These are phyloP conservation scores for Periophthalmodon schlosseri DNA, from an alignment of 2,113 vertebrate species.

Conservation along the genomic window DNA sequence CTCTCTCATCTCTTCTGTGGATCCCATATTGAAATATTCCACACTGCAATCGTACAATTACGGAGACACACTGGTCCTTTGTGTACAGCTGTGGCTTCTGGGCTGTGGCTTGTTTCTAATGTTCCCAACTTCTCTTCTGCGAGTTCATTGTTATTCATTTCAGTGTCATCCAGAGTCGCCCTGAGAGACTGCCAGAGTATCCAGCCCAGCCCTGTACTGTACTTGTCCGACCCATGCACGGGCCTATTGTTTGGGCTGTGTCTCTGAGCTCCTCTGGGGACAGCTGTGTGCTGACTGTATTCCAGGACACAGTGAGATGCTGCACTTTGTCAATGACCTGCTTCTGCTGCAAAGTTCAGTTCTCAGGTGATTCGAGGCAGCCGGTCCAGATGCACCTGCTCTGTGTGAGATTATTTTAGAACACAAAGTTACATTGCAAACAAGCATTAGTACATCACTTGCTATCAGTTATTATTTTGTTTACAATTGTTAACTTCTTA, in stretches of 20 bases:
- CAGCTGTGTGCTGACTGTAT: constrained; percentile 55
- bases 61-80: constrained; percentile 9
- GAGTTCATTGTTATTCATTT: constrained; percentile 74
- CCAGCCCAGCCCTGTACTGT: constrained; percentile 34
- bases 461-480: neutral
- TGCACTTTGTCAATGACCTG: constrained; percentile 59
- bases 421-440: constrained; percentile 3
- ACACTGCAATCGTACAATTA: constrained; percentile 36
- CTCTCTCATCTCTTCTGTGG: constrained; percentile 55
- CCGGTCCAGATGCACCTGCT: constrained; percentile 15
- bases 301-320: constrained; percentile 46
- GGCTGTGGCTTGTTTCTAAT: constrained; percentile 39
- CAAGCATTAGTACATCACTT: neutral
- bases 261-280: constrained; percentile 50
- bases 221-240: constrained; percentile 43
- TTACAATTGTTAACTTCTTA: neutral
- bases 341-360: constrained; percentile 48
- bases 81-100: constrained; percentile 20
- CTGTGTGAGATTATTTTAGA: constrained; percentile 10
- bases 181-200: constrained; percentile 54
- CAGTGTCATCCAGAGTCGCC: constrained; percentile 52
- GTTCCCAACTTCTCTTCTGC: constrained; percentile 57
- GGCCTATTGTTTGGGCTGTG: constrained; percentile 56
- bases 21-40: constrained; percentile 61
- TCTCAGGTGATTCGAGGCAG: constrained; percentile 34